These are phyloP conservation scores for Masnerella sp. DNA, from an alignment of 2,888 invertebrate genomes.

Conservation along the genomic window DNA sequence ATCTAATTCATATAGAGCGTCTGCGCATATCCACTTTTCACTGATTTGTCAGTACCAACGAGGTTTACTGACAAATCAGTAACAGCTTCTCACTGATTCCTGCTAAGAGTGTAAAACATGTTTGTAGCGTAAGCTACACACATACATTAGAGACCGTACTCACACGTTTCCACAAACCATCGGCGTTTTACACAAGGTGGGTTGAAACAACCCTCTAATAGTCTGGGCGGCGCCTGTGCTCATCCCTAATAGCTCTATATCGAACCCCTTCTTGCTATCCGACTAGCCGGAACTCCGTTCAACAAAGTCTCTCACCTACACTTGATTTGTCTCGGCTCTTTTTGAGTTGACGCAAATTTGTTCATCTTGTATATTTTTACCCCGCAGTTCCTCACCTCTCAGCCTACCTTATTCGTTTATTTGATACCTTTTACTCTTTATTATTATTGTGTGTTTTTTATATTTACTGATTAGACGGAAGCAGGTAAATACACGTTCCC, in stretches of 20 bases:
- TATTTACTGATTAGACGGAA: constrained; percentile 71
- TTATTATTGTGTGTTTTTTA: constrained; percentile 76
- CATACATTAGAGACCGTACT: constrained; percentile 50
- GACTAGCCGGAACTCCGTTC: constrained; percentile 63
- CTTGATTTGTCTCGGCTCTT: constrained; percentile 51
- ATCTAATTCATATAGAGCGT: too few relatives aligned
- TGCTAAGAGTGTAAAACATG: too few relatives aligned
- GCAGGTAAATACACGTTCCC: constrained; percentile 60
- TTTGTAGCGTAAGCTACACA: too few relatives aligned
- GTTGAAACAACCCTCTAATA: constrained; percentile 77
- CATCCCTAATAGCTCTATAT: constrained; percentile 77
- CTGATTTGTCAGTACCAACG: too few relatives aligned
- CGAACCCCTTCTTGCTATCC: constrained; percentile 69
- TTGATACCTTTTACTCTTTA: constrained; percentile 78
- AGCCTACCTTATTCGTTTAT: constrained; percentile 75
- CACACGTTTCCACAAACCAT: constrained; percentile 54
- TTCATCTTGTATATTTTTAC: constrained; percentile 53
- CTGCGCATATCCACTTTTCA: too few relatives aligned
- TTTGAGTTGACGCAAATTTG: too few relatives aligned
- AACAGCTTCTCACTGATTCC: too few relatives aligned
- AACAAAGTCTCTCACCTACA: constrained; percentile 60
- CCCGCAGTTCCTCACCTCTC: constrained; percentile 26
- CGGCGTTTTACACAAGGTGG: constrained; percentile 61
- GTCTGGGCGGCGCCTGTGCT: constrained; percentile 77
- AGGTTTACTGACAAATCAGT: too few relatives aligned